These are phyloP conservation scores for Drosophila ananassae DNA, from an alignment of 1,140 invertebrate genomes.

Conservation along the genomic window DNA sequence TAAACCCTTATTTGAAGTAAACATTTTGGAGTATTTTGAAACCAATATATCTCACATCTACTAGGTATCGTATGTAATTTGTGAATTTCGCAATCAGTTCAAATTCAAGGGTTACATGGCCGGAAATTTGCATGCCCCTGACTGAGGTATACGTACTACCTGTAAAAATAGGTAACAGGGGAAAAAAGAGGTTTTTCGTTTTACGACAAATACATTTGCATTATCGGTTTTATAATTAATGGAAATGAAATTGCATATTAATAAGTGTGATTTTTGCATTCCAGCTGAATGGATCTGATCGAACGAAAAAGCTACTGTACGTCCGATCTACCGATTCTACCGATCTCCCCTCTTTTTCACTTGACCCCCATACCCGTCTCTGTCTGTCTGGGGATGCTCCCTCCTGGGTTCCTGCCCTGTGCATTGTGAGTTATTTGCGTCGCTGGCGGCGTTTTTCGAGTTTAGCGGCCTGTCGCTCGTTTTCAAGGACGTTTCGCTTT, in stretches of 20 bases:
- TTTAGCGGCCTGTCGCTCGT: slow-evolving; percentile 69
- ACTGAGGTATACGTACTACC: neutral
- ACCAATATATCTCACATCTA: neutral
- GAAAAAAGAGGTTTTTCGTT: slow-evolving; percentile 1
- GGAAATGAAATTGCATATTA: slow-evolving; percentile 44
- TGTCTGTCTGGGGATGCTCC: slow-evolving; percentile 26
- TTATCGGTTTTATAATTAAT: slow-evolving; percentile 22
- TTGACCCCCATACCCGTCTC: slow-evolving; percentile 3
- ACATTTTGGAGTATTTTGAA: neutral
- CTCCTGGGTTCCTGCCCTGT: slow-evolving; percentile 16
- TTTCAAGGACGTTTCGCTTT: slow-evolving; percentile 73
- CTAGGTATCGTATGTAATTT: slow-evolving; percentile 23
- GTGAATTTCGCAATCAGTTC: slow-evolving; percentile 31
- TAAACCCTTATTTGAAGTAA: neutral
- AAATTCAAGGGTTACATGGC: slow-evolving; percentile 37
- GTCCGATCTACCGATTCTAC: slow-evolving; percentile 9
- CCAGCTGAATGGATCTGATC: slow-evolving; percentile 16
- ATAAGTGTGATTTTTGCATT: slow-evolving; percentile 25
- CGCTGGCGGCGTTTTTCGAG: slow-evolving; percentile 51
- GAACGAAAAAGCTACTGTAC: slow-evolving; percentile 3
- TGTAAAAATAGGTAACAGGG: slow-evolving; percentile 5
- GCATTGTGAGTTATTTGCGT: slow-evolving; percentile 71
- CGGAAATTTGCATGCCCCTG: slow-evolving; percentile 21
- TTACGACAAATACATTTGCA: slow-evolving; percentile 6
- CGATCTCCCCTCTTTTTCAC: slow-evolving; percentile 5